A percentile compares a stretch with the other conserved stretches of the same genome.
Evolutionary conservation across 2,888 invertebrate species (phyloP).

Genomic region (Clostera curtula): DNA sequence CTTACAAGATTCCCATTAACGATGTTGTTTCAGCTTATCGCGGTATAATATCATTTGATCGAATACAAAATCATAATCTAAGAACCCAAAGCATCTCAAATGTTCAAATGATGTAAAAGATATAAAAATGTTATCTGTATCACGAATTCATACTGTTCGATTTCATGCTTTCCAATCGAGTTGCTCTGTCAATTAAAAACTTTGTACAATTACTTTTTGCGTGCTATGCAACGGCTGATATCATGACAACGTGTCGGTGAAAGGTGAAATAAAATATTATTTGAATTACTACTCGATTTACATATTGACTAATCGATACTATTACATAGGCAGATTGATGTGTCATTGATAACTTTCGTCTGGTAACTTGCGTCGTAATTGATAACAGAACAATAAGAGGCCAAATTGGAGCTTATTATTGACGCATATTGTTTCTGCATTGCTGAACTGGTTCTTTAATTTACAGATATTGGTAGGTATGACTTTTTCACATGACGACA

Average conservation of each 20-base stretch:
- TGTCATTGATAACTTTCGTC: slow-evolving; percentile 15
- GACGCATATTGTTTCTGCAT: no score
- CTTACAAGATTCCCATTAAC: no score
- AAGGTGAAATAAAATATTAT: slow-evolving; percentile 18
- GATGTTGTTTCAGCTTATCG: no score
- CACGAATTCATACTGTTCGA: slow-evolving; percentile 26
- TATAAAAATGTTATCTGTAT: slow-evolving; percentile 24
- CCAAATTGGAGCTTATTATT: no score
- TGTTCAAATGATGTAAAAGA: slow-evolving; percentile 4
- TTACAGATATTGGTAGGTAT: no score
- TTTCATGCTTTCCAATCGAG: slow-evolving; percentile 40
- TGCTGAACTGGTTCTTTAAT: no score
- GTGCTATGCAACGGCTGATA: slow-evolving; percentile 28
- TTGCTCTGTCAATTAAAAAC: slow-evolving; percentile 34
- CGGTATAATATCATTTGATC: no score
- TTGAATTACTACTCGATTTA: slow-evolving; percentile 11
- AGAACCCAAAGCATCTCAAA: slow-evolving; percentile 10
- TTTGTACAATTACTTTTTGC: slow-evolving; percentile 43
- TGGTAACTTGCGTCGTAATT: neutral
- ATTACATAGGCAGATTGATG: slow-evolving; percentile 2
- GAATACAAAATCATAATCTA: no score
- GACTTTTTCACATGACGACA: no score
- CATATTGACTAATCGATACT: slow-evolving; percentile 3
- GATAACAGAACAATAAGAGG: slow-evolving; percentile 1
- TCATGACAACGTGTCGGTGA: slow-evolving; percentile 20